Evolutionary conservation across 2,797 vertebrate genomes (phyloP).

Genomic region (Sardinella longiceps): DNA sequence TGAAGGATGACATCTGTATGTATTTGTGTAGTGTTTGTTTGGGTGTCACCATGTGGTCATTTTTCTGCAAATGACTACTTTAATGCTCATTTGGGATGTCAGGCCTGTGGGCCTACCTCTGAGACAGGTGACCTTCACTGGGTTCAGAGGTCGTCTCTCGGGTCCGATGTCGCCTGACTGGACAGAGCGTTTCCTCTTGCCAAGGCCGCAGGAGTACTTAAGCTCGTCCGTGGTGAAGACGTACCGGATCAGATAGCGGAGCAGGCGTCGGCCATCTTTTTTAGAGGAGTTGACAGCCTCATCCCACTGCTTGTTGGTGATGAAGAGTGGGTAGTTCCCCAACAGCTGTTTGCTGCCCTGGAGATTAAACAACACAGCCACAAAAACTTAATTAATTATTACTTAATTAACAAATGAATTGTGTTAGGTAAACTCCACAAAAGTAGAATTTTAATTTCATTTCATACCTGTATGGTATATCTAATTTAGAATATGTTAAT

Average conservation of each 20-base stretch:
- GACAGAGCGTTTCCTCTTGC: conserved; percentile 98
- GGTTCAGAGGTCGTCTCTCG: conserved; percentile 97
- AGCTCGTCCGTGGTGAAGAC: conserved; percentile 99
- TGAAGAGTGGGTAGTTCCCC: conserved; percentile 98
- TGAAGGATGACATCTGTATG: neutral
- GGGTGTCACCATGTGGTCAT: neutral
- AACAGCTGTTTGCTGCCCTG: conserved; percentile 85
- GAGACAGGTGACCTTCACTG: conserved; percentile 99
- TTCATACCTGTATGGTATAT: neutral
- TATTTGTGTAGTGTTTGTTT: neutral
- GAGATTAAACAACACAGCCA: neutral
- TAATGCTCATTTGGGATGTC: neutral
- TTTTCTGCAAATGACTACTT: neutral
- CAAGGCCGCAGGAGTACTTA: conserved; percentile 99
- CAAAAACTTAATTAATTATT: too few species aligned
- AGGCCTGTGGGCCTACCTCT: conserved; percentile 81
- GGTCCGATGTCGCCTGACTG: conserved; percentile 95
- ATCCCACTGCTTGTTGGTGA: conserved; percentile 99
- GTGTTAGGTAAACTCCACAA: too few species aligned
- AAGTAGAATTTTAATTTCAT: neutral
- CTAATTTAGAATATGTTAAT: too few species aligned
- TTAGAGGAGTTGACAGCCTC: conserved; percentile 99
- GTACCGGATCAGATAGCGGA: conserved; percentile 98
- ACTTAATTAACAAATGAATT: too few species aligned
- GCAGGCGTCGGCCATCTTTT: conserved; percentile 94